Conservation (phyloP, 2,888 invertebrate species). For the Xanthorhoe spadicearia region DNA sequence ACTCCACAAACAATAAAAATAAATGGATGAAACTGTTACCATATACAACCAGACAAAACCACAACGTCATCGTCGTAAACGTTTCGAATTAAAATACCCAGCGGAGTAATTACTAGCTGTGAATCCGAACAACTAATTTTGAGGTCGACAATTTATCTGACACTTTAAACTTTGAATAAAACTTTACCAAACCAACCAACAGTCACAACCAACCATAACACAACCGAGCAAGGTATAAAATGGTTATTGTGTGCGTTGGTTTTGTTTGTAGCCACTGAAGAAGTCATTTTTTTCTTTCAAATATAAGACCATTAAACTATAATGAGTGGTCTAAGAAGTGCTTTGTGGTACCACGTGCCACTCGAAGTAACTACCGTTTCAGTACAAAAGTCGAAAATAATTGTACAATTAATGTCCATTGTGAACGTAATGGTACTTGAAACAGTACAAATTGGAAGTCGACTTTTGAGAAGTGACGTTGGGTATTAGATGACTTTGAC, state of each 20-base stretch:
- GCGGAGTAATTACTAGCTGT: slow-evolving; percentile 73
- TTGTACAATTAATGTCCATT: slow-evolving; percentile 80
- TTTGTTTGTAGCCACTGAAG: slow-evolving; percentile 59
- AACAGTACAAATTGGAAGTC: slow-evolving; percentile 75
- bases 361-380: slow-evolving; percentile 79
- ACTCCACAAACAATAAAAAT: slow-evolving; percentile 8
- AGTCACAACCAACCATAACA: slow-evolving; percentile 29
- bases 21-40: slow-evolving; percentile 12
- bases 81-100: slow-evolving; percentile 67
- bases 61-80: slow-evolving; percentile 55
- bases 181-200: slow-evolving; percentile 10
- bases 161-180: slow-evolving; percentile 61
- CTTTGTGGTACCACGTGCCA: slow-evolving; percentile 81
- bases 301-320: slow-evolving; percentile 80
- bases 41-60: slow-evolving; percentile 41
- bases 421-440: slow-evolving; percentile 71
- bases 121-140: slow-evolving; percentile 77
- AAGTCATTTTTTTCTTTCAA: slow-evolving; percentile 73
- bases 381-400: slow-evolving; percentile 79
- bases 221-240: slow-evolving; percentile 42
- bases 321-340: slow-evolving; percentile 82
- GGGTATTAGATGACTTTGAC: slow-evolving; percentile 53
- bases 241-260: slow-evolving; percentile 8
- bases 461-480: slow-evolving; percentile 52
- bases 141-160: slow-evolving; percentile 80